phyloP scores from a whole-genome alignment of 2,797 vertebrate genomes.

The Intellagama lesueurii region DNA sequence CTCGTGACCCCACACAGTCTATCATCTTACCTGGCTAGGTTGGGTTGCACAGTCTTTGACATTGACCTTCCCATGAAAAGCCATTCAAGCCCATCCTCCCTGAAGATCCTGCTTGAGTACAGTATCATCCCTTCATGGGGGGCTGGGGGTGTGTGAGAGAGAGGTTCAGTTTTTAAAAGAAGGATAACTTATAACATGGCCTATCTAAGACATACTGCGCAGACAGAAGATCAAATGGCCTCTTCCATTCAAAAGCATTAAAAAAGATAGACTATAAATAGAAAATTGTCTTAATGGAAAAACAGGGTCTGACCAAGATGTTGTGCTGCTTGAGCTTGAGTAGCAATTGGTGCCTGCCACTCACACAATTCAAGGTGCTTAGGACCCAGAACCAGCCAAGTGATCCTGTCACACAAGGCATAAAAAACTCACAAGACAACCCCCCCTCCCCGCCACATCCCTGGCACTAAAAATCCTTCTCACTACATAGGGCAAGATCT shows the following conservation, averaged over 20 bases:
- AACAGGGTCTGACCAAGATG: too few relatives aligned
- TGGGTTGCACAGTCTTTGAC: neutral
- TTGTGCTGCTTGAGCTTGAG: too few relatives aligned
- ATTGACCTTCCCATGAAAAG: accelerated
- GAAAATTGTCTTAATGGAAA: too few relatives aligned
- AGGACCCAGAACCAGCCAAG: neutral
- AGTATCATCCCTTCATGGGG: accelerated
- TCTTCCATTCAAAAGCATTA: neutral
- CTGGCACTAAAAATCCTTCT: neutral
- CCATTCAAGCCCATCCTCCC: slow-evolving; percentile 27
- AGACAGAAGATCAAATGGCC: neutral
- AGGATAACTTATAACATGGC: neutral
- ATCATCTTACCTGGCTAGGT: slow-evolving; percentile 40
- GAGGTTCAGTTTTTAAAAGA: neutral
- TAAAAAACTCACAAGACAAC: neutral
- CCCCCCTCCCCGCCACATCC: neutral
- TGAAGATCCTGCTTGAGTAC: neutral
- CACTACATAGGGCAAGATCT: too few relatives aligned
- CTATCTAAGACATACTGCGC: neutral
- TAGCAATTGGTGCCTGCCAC: neutral
- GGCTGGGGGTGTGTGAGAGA: accelerated
- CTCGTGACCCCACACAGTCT: neutral
- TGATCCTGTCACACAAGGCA: neutral
- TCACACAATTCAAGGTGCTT: neutral
- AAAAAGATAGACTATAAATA: too few relatives aligned